These are phyloP conservation scores for Drosophila quadrilineata DNA, from an alignment of 1,140 invertebrate genomes.

Conservation along the genomic window DNA sequence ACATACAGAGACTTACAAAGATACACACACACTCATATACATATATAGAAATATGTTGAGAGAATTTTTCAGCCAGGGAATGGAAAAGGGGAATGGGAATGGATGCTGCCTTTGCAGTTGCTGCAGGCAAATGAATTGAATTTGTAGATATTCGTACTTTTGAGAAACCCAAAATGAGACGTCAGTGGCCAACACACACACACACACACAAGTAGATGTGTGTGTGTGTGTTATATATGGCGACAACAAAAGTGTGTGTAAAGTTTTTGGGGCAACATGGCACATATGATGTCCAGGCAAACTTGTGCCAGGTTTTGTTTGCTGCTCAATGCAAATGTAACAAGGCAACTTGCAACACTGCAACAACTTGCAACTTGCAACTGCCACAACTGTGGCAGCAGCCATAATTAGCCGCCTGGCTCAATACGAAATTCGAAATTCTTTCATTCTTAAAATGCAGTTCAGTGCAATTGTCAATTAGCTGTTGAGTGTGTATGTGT, in stretches of 20 bases:
- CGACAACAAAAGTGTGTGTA: slow-evolving; percentile 53
- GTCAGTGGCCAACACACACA: slow-evolving; percentile 34
- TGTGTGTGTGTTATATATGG: slow-evolving; percentile 12
- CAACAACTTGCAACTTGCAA: slow-evolving; percentile 7
- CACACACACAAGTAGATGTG: too few relatives aligned
- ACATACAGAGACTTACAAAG: slow-evolving; percentile 12
- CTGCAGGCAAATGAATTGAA: slow-evolving; percentile 49
- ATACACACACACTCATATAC: neutral
- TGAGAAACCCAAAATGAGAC: slow-evolving; percentile 45
- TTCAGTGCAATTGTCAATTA: slow-evolving; percentile 58
- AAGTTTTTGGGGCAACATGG: slow-evolving; percentile 60
- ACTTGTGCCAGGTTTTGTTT: slow-evolving; percentile 17
- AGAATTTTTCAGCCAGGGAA: neutral
- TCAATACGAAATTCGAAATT: slow-evolving; percentile 49
- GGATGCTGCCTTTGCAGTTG: slow-evolving; percentile 6
- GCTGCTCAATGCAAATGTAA: slow-evolving; percentile 60
- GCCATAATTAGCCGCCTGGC: slow-evolving; percentile 54
- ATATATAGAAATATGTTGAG: too few relatives aligned
- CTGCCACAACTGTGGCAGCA: neutral
- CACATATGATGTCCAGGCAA: slow-evolving; percentile 56
- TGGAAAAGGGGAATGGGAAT: too few relatives aligned
- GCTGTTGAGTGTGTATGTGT: slow-evolving; percentile 57
- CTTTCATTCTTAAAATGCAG: slow-evolving; percentile 53
- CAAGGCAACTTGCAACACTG: slow-evolving; percentile 11
- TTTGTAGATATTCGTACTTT: slow-evolving; percentile 35